Percentiles rank a stretch among this genome's conserved stretches.
phyloP scores from a whole-genome alignment of 2,888 invertebrate genomes.

The Tachystola acroxantha region DNA sequence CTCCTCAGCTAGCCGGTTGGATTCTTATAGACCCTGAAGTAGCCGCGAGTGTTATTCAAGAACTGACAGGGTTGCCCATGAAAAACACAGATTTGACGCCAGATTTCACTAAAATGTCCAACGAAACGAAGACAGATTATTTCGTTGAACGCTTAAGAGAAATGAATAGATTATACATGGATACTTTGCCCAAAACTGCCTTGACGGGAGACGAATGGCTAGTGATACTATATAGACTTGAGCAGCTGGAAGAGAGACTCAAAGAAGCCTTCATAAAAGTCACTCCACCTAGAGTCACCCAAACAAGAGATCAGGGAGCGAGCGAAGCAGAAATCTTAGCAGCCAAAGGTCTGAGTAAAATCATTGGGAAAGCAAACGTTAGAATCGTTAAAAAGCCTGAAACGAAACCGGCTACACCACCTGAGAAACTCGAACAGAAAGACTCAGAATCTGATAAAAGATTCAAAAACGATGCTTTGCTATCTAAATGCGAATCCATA shows the following conservation, averaged over 20 bases:
- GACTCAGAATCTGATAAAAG: conserved; percentile 33
- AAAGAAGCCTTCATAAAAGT: conserved; percentile 48
- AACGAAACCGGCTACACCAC: conserved; percentile 27
- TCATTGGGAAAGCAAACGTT: conserved; percentile 55
- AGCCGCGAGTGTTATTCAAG: conserved; percentile 54
- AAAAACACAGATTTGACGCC: conserved; percentile 38
- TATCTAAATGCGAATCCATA: conserved; percentile 61
- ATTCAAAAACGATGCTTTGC: conserved; percentile 44
- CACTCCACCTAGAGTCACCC: conserved; percentile 25
- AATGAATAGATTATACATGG: conserved; percentile 57
- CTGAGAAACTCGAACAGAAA: conserved; percentile 19
- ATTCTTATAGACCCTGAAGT: conserved; percentile 50
- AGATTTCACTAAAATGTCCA: conserved; percentile 37
- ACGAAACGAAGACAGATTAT: conserved; percentile 50
- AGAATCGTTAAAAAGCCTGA: conserved; percentile 36
- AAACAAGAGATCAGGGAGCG: conserved; percentile 20
- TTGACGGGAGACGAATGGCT: conserved; percentile 64
- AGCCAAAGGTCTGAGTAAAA: conserved; percentile 64
- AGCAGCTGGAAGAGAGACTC: conserved; percentile 50
- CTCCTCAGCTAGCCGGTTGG: conserved; percentile 50
- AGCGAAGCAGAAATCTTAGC: conserved; percentile 69
- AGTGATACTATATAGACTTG: conserved; percentile 54
- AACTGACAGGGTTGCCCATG: conserved; percentile 48
- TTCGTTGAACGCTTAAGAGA: conserved; percentile 49
- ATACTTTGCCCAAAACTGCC: conserved; percentile 51